phyloP scores from a whole-genome alignment of 2,888 invertebrate species.

The Drosophila mimetica region DNA sequence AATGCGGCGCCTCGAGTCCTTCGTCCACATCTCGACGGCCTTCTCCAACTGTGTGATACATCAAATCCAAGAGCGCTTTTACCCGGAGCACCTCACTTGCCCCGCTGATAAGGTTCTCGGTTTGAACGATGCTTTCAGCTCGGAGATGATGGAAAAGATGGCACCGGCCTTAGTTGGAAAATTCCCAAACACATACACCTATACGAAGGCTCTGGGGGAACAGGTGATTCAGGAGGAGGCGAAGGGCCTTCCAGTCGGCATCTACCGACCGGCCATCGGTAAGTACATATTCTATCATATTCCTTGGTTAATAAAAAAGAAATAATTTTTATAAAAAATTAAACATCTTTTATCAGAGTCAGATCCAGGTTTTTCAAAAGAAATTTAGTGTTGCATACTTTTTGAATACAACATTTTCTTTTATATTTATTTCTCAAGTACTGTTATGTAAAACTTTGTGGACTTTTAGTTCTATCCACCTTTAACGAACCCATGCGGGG shows the following conservation, averaged over 20 bases:
- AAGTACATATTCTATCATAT: conserved; percentile 8
- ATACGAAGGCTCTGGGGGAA: conserved; percentile 90
- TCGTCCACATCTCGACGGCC: conserved; percentile 89
- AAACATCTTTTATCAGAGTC: no score
- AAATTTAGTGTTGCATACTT: no score
- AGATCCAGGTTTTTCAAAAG: no score
- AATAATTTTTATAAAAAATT: no score
- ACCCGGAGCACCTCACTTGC: conserved; percentile 78
- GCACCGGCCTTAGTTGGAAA: conserved; percentile 68
- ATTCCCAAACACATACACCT: conserved; percentile 89
- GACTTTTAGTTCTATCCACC: conserved; percentile 71
- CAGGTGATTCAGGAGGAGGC: conserved; percentile 86
- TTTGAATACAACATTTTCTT: no score
- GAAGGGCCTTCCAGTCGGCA: conserved; percentile 87
- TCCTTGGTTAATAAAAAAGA: no score
- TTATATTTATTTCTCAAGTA: no score
- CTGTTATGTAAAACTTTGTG: no score
- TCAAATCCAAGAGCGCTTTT: conserved; percentile 83
- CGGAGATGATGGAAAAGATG: conserved; percentile 80
- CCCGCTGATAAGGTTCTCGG: conserved; percentile 80
- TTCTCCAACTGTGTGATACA: conserved; percentile 87
- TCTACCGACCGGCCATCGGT: conserved; percentile 89
- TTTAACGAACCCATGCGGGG: conserved; percentile 86
- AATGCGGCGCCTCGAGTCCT: conserved; percentile 85
- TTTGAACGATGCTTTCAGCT: conserved; percentile 78